Evolutionary conservation across 2,113 vertebrate genomes (phyloP).

Genomic region (Esox niger): DNA sequence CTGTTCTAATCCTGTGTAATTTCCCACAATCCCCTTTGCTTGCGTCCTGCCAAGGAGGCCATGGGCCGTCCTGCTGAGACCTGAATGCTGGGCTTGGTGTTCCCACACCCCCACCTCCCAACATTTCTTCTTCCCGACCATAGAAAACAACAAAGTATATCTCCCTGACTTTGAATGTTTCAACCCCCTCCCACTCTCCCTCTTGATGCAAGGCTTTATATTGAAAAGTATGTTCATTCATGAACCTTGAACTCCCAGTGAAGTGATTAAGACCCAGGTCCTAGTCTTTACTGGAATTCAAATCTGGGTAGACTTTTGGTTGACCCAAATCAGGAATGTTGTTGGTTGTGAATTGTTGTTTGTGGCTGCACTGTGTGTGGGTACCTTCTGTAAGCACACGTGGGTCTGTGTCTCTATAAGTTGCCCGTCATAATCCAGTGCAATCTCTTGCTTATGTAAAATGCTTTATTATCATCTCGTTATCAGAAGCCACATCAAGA

Average conservation of each 20-base stretch:
- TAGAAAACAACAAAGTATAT: slow-evolving; percentile 51
- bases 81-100: slow-evolving; percentile 56
- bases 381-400: no score
- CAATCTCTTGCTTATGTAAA: slow-evolving; percentile 63
- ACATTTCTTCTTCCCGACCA: slow-evolving; percentile 46
- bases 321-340: slow-evolving; percentile 51
- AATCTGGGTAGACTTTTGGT: slow-evolving; percentile 37
- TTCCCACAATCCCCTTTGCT: slow-evolving; percentile 75
- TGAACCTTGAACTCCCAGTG: slow-evolving; percentile 31
- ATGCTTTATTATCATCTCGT: slow-evolving; percentile 54
- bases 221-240: slow-evolving; percentile 34
- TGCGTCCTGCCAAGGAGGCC: slow-evolving; percentile 72
- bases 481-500: slow-evolving; percentile 27
- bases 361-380: slow-evolving; percentile 30
- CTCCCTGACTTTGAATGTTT: no score
- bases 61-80: slow-evolving; percentile 60
- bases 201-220: slow-evolving; percentile 29
- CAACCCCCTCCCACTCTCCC: slow-evolving; percentile 54
- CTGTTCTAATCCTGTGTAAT: slow-evolving; percentile 73
- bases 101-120: slow-evolving; percentile 68
- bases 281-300: slow-evolving; percentile 58
- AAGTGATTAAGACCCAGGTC: slow-evolving; percentile 12
- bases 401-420: slow-evolving; percentile 26
- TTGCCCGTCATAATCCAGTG: slow-evolving; percentile 51
- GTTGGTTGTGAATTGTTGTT: slow-evolving; percentile 47